A percentile compares a stretch with the other conserved stretches of the same genome.
Evolutionary conservation across 2,797 vertebrate species (phyloP).

Genomic region (Spea hammondii): DNA sequence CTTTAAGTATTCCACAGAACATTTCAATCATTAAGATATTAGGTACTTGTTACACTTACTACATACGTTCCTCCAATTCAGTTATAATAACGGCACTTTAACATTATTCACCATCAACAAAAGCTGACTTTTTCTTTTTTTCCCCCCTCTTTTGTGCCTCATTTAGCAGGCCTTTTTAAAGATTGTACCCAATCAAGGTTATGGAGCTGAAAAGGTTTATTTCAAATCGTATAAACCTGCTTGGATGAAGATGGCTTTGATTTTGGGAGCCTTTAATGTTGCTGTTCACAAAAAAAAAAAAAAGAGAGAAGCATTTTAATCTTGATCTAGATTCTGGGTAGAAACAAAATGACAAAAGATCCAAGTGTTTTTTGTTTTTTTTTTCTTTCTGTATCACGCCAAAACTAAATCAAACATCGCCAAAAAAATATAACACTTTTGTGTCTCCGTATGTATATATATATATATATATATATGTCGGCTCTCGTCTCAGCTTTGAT

Average conservation of each 20-base stretch:
- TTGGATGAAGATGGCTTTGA: constrained; percentile 37
- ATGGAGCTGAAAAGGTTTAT: constrained; percentile 53
- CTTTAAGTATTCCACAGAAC: too few relatives aligned
- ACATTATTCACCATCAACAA: constrained; percentile 49
- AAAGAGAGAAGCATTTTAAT: constrained; percentile 11
- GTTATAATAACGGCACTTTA: constrained; percentile 43
- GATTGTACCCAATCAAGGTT: constrained; percentile 52
- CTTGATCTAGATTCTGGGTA: not conserved
- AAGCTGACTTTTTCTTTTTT: constrained; percentile 56
- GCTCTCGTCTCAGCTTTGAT: not conserved
- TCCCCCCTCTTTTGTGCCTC: constrained; percentile 38
- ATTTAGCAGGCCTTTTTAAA: constrained; percentile 51
- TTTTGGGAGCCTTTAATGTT: constrained; percentile 23
- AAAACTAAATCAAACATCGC: constrained; percentile 4
- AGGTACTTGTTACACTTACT: not conserved
- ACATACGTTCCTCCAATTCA: constrained; percentile 21
- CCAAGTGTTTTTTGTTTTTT: constrained; percentile 3
- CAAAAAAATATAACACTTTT: not conserved
- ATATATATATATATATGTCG: too few relatives aligned
- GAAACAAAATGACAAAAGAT: constrained; percentile 21
- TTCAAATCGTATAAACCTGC: constrained; percentile 43
- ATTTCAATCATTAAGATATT: not conserved
- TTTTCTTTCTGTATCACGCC: constrained; percentile 8
- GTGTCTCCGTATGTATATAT: too few relatives aligned
- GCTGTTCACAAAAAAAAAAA: constrained; percentile 15